Conservation (phyloP, 2,797 vertebrate genomes). For the Pogonophryne albipinna region DNA sequence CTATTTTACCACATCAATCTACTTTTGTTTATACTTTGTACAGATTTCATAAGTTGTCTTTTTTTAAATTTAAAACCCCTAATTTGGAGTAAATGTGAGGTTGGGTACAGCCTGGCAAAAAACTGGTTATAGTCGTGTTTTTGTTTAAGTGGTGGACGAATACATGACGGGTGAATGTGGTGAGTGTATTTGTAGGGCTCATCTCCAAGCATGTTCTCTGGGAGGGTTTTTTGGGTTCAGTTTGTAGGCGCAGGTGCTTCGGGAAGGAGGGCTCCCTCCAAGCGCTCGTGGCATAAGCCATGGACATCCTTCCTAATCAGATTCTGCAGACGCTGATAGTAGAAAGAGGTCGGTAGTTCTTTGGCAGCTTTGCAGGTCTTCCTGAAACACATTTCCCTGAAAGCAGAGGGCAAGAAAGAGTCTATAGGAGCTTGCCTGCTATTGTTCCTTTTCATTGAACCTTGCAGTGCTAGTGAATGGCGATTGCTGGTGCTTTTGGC, state of each 20-base stretch:
- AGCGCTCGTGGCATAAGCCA: slow-evolving; percentile 24
- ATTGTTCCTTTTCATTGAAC: slow-evolving; percentile 52
- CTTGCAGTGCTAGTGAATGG: slow-evolving; percentile 43
- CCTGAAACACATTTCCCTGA: slow-evolving; percentile 41
- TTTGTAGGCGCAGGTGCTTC: slow-evolving; percentile 36
- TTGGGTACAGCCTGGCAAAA: not conserved
- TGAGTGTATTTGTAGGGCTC: slow-evolving; percentile 7
- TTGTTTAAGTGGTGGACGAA: not conserved
- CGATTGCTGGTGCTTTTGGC: slow-evolving; percentile 51
- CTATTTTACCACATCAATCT: not conserved
- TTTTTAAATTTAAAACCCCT: not conserved
- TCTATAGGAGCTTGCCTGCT: slow-evolving; percentile 37
- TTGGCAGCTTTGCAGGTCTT: slow-evolving; percentile 48
- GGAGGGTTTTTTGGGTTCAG: slow-evolving; percentile 28
- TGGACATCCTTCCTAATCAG: slow-evolving; percentile 60
- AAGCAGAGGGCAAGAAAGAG: slow-evolving; percentile 43
- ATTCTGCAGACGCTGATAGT: slow-evolving; percentile 62
- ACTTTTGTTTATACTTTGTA: not conserved
- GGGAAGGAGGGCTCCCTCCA: slow-evolving; percentile 40
- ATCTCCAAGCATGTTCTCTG: slow-evolving; percentile 19
- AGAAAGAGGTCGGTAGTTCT: slow-evolving; percentile 29
- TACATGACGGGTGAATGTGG: not conserved
- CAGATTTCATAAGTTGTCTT: not conserved
- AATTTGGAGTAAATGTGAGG: not conserved
- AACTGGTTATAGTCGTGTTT: not conserved